Percentiles rank a stretch among this genome's conserved stretches.
phyloP scores from a whole-genome alignment of 2,888 invertebrate genomes.

The Schizotus pectinicornis region DNA sequence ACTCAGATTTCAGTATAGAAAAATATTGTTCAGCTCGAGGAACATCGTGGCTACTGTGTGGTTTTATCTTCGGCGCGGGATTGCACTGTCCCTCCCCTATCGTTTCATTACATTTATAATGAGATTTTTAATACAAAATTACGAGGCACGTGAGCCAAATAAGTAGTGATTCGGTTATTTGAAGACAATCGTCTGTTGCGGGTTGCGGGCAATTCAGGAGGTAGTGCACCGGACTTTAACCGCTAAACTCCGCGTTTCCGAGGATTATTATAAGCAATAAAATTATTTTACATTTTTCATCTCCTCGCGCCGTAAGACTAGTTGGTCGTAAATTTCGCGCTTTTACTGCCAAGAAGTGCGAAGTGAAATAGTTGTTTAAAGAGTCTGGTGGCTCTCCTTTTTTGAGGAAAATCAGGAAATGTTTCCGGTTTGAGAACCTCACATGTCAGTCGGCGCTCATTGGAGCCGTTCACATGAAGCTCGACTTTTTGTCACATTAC shows the following conservation, averaged over 20 bases:
- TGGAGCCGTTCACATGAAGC: constrained; percentile 5
- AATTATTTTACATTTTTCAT: constrained; percentile 30
- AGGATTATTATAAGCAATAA: constrained; percentile 27
- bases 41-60: too few relatives aligned
- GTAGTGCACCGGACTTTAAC: constrained; percentile 22
- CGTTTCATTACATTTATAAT: neutral
- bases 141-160: constrained; percentile 3
- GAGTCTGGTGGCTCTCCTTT: neutral
- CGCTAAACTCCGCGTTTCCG: constrained; percentile 17
- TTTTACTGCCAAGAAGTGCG: constrained; percentile 17
- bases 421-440: neutral
- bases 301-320: constrained; percentile 19
- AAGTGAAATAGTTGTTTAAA: constrained; percentile 11
- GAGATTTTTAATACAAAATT: constrained; percentile 12
- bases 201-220: constrained; percentile 18
- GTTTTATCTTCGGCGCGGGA: too few relatives aligned
- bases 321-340: constrained; percentile 16
- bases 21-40: too few relatives aligned
- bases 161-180: constrained; percentile 18
- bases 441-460: neutral
- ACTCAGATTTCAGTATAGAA: too few relatives aligned
- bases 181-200: constrained; percentile 18
- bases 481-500: constrained; percentile 9
- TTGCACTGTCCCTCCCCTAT: too few relatives aligned
- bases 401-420: constrained; percentile 1